Percentiles rank a stretch among this genome's conserved stretches.
phyloP scores from a whole-genome alignment of 2,888 invertebrate species.

The Ophion costatus region DNA sequence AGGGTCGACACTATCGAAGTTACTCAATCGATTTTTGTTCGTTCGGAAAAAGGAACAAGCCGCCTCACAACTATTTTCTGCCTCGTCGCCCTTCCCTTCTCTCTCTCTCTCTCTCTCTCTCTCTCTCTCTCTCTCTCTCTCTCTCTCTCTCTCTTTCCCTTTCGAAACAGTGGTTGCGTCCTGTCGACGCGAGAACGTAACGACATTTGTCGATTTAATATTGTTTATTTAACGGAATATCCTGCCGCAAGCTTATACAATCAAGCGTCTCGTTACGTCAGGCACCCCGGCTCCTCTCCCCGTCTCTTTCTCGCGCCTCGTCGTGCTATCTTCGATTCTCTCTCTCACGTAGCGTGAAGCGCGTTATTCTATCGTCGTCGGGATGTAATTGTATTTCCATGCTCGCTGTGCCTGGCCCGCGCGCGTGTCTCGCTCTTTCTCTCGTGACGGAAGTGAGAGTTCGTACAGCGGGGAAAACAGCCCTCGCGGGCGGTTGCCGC shows the following conservation, averaged over 20 bases:
- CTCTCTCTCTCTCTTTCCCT: not conserved
- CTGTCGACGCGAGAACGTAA: conserved; percentile 73
- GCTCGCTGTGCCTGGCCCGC: conserved; percentile 71
- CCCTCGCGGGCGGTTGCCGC: conserved; percentile 33
- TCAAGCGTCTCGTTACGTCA: conserved; percentile 80
- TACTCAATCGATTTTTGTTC: not conserved
- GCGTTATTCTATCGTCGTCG: conserved; percentile 72
- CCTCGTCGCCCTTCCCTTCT: not conserved
- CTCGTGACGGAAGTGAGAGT: conserved; percentile 4
- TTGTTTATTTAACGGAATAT: conserved; percentile 83
- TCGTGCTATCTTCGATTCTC: conserved; percentile 30
- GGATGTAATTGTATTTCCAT: conserved; percentile 82
- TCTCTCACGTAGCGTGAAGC: not conserved
- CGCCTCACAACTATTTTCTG: not conserved
- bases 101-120: not conserved
- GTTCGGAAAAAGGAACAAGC: not conserved
- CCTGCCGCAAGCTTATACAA: conserved; percentile 80
- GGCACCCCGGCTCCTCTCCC: conserved; percentile 13
- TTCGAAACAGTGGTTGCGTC: conserved; percentile 53
- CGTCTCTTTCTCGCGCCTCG: conserved; percentile 28
- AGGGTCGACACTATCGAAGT: not conserved
- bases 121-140: not conserved
- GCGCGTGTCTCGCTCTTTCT: conserved; percentile 23
- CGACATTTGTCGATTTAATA: conserved; percentile 79
- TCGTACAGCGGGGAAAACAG: conserved; percentile 39